Conservation (phyloP, 1,140 invertebrate species). For the Dendrolimus punctatus region DNA sequence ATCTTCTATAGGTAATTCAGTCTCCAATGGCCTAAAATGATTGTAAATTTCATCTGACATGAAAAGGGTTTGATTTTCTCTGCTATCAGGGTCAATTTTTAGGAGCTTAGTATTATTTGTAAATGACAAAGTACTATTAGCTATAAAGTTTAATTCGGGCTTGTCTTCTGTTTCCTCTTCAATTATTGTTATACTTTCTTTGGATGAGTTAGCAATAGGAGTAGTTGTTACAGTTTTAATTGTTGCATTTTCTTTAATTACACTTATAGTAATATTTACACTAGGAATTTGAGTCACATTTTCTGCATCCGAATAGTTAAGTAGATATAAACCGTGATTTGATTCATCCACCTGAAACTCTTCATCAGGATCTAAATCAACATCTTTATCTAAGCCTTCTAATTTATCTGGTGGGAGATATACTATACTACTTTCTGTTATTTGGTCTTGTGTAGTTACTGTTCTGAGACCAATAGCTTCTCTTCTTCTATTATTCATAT, state of each 20-base stretch:
- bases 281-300: slow-evolving; percentile 42
- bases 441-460: slow-evolving; percentile 24
- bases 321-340: slow-evolving; percentile 65
- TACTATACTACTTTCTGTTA: slow-evolving; percentile 42
- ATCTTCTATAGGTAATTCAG: slow-evolving; percentile 76
- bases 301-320: slow-evolving; percentile 63
- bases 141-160: slow-evolving; percentile 41
- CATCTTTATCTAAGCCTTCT: slow-evolving; percentile 58
- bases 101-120: slow-evolving; percentile 39
- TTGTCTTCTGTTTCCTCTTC: slow-evolving; percentile 37
- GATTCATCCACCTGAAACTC: slow-evolving; percentile 70
- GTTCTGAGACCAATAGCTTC: slow-evolving; percentile 31
- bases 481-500: slow-evolving; percentile 58
- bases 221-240: slow-evolving; percentile 28
- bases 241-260: slow-evolving; percentile 42
- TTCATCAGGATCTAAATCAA: slow-evolving; percentile 65
- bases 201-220: slow-evolving; percentile 16
- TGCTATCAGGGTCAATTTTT: slow-evolving; percentile 52
- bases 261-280: slow-evolving; percentile 36
- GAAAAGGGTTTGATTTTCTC: slow-evolving; percentile 63
- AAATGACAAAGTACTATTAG: slow-evolving; percentile 34
- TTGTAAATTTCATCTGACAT: slow-evolving; percentile 77
- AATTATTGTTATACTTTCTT: slow-evolving; percentile 21
- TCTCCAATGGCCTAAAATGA: slow-evolving; percentile 75
- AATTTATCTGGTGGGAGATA: slow-evolving; percentile 61